Conservation (phyloP, 2,888 invertebrate species). For the Thecophora atra region DNA sequence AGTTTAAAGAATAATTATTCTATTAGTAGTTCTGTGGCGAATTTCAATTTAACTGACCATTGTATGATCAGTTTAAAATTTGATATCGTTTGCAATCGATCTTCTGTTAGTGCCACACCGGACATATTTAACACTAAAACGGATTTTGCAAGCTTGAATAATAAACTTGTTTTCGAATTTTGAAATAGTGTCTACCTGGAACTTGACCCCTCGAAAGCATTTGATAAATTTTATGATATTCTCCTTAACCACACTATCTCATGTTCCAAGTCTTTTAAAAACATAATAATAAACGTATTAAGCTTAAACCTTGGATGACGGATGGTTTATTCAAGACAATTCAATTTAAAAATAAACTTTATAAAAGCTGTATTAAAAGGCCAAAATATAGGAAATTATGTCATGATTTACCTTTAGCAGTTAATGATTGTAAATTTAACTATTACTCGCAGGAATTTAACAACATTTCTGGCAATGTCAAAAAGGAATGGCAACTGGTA, state of each 20-base stretch:
- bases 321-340: not conserved
- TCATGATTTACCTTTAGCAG: too few species aligned
- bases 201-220: too few species aligned
- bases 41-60: too few species aligned
- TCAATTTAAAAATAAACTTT: conserved; percentile 1
- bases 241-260: too few species aligned
- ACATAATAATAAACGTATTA: too few species aligned
- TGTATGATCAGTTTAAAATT: too few species aligned
- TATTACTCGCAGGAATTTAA: not conserved
- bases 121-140: not conserved
- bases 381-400: not conserved
- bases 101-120: too few species aligned
- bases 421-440: not conserved
- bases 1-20: too few species aligned
- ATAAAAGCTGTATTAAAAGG: not conserved
- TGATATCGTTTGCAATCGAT: too few species aligned
- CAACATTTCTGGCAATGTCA: not conserved
- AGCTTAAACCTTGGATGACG: not conserved
- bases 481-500: not conserved
- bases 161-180: not conserved
- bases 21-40: too few species aligned
- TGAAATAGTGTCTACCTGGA: not conserved
- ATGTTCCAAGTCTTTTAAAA: too few species aligned
- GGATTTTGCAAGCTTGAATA: not conserved
- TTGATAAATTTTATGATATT: too few species aligned